Base-by-base conservation (phyloP, 2,113 vertebrate genomes). In the Festucalex cinctus region DNA sequence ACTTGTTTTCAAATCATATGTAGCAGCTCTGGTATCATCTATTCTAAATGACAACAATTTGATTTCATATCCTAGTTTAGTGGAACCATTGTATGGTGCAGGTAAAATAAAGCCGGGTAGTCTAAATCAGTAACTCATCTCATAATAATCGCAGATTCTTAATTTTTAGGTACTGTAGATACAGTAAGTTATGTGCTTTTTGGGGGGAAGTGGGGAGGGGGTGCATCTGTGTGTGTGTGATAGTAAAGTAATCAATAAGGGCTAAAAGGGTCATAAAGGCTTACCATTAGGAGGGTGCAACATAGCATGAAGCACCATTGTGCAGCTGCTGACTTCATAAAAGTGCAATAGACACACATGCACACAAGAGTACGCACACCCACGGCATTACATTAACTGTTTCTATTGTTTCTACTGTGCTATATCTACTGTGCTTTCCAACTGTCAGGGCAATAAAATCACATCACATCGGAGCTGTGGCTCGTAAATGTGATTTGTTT, bases 401-500 rank as follows among this genome's bases (percentile, higher is more conserved):
- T 79, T 69, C 68, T 58, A 76, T 68, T 81, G 60, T 73, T 66
- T 74, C 61, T 63, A 67, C 63, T 76, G 58, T 48, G 71, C 69
- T 72, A 75, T 67, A 72, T 69, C 82, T 64, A 46, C 67, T 80
- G 63, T 70, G 58, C 54, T 70, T 71, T 46, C 76, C 65, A 74
- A 69, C 76, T 73, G 75, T 63, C 60, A 69, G 70, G 67, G 71
- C 80, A 73, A 83, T 85, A 86, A 71, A 86, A 78, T 76, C 66
- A 63, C 68, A 77, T 80, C 75, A 70, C 66, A 68, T 54, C 79
- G 74, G 70, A 86, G 84, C 76, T 69, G 46, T 58, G 54, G 70
- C 73, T 88, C 82, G 87, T 84, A 79, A 68, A 90, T 86, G 66
- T 70, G 69, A 88, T 84, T 86, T 86, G 81, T 78, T 78, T 75